Evolutionary conservation across 2,113 vertebrate species (phyloP), one percentile per base, ranked within the genome.

Genomic region (Sylvilagus bachmani): DNA sequence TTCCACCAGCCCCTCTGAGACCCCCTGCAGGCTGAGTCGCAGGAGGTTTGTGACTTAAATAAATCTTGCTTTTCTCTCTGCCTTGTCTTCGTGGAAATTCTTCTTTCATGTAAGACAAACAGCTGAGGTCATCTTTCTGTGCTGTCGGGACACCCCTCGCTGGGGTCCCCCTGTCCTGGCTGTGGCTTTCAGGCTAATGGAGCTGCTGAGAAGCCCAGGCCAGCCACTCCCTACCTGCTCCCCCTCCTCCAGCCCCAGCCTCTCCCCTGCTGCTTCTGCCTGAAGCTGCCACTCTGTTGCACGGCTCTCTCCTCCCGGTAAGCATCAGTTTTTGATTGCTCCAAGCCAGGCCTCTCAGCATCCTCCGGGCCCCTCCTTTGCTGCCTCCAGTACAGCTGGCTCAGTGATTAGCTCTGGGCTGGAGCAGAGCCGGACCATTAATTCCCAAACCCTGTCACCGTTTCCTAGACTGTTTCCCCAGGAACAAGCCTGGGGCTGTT

Each of bases 251-350:
- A 16, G 21, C 44, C 31, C 66, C 5, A 0, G 4, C 21, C 33
- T 64, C 61, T 81, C 19, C 25, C 62, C 13, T 25, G 0, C 62
- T 44, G 55, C 14, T 5, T 85, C 89, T 85, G 38, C 82, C 90
- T 90, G 69, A 92, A 85, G 77, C 95, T 70, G 61, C 83, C 0
- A 3, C 67, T 75, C 38, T 58, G 55, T 58, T 58, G 14, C 53
- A 7, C 24, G 36, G 82, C 81, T 44, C 29, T 81, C 53, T 82
- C 70, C 87, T 89, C 31, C 74, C 38, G 12, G 69, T 53, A 19
- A 73, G 55, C 95, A 78, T 93, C 33, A 22, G 61, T 96, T 95
- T 95, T 94, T 49, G 75, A 82, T 61, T n/a, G 61, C 81, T 62
- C 78, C 67, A 87, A 70, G 83, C 75, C 44, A 31, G 55, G 66